Conservation (phyloP, 2,797 vertebrate species). For the Muscicapa striata region DNA sequence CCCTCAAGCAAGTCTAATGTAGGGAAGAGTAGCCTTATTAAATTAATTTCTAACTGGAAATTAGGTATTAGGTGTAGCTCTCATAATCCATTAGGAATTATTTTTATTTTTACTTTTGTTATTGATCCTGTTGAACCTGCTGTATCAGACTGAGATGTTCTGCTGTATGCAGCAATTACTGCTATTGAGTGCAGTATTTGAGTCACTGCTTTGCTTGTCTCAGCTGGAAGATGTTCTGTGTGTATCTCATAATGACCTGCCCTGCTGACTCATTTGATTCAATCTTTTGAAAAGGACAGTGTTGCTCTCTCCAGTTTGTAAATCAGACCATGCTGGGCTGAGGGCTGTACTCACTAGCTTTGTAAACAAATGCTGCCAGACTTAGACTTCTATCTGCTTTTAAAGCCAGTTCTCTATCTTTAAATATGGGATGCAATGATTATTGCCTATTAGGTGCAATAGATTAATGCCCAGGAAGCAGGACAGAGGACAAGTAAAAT, state of each 20-base stretch:
- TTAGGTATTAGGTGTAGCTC: background rate
- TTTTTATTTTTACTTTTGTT: background rate
- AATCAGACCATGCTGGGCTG: background rate
- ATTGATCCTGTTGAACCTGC: background rate
- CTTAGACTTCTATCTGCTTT: background rate
- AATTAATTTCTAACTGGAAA: background rate
- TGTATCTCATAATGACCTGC: background rate
- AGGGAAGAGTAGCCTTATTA: background rate
- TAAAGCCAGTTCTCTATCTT: background rate
- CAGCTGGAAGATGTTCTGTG: constrained; percentile 18
- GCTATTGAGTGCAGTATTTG: background rate
- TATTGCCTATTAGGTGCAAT: background rate
- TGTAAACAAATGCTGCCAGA: background rate
- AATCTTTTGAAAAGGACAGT: background rate
- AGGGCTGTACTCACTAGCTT: background rate
- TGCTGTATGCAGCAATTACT: background rate
- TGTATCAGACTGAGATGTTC: background rate
- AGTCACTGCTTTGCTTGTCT: background rate
- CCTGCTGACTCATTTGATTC: background rate
- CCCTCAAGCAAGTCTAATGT: background rate
- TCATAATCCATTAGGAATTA: background rate
- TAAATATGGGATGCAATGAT: background rate
- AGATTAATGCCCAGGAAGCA: background rate
- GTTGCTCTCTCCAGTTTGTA: background rate
- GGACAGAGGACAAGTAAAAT: background rate